Evolutionary conservation across 2,797 vertebrate species (phyloP).

Genomic region (Cirrhinus mrigala): DNA sequence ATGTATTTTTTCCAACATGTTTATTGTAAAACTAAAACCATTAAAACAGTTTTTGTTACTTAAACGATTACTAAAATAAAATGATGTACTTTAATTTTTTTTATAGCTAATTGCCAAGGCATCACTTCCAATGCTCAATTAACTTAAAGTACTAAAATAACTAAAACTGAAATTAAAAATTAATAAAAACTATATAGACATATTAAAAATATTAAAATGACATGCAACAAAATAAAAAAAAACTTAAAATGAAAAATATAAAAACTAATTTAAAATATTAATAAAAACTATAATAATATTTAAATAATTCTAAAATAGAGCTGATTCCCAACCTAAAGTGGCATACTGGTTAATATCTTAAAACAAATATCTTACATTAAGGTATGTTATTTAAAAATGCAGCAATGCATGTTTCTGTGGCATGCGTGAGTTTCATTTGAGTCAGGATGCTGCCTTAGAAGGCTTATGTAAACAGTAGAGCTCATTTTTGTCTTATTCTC

Average conservation of each 20-base stretch:
- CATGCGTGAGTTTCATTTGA: not conserved
- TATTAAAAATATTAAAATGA: too few relatives aligned
- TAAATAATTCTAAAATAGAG: not conserved
- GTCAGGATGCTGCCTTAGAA: not conserved
- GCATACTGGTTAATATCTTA: not conserved
- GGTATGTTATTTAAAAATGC: not conserved
- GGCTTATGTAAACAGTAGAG: not conserved
- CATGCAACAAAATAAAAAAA: too few relatives aligned
- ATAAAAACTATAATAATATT: not conserved
- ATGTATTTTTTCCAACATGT: conserved; percentile 16
- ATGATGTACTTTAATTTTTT: too few relatives aligned
- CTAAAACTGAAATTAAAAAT: not conserved
- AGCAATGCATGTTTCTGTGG: too few relatives aligned
- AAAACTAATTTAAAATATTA: not conserved
- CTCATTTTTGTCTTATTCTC: conserved; percentile 26
- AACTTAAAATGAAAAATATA: not conserved
- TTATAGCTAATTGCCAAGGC: too few relatives aligned
- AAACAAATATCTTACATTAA: not conserved
- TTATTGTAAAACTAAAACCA: not conserved
- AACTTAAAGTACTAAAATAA: not conserved
- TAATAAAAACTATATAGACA: not conserved
- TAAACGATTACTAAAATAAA: too few relatives aligned
- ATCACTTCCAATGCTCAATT: not conserved
- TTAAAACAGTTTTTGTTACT: not conserved
- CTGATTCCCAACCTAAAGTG: not conserved